Percentiles rank a stretch among this genome's conserved stretches.
These are phyloP conservation scores for Buteo buteo DNA, from an alignment of 2,113 vertebrate genomes.

Conservation along the genomic window DNA sequence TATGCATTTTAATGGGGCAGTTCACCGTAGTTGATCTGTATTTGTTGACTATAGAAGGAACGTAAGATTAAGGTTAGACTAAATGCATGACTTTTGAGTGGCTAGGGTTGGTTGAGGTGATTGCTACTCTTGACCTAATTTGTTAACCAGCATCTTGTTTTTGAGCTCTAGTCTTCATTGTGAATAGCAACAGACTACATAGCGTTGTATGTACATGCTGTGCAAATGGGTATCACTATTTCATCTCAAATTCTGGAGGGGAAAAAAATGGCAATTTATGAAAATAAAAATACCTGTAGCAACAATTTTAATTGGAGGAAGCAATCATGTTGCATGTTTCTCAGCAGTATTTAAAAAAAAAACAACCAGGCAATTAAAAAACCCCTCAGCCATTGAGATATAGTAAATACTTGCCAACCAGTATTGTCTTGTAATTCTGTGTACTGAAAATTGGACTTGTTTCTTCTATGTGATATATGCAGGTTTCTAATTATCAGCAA, in stretches of 20 bases:
- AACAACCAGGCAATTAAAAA: not conserved
- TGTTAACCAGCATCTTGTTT: not conserved
- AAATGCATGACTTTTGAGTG: not conserved
- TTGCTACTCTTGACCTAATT: not conserved
- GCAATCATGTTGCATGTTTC: not conserved
- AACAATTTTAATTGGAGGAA: not conserved
- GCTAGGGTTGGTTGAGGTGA: not conserved
- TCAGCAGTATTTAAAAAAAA: not conserved
- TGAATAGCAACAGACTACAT: not conserved
- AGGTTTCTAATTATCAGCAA: not conserved
- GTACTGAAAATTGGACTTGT: not conserved
- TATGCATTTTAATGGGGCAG: not conserved
- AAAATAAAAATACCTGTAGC: not conserved
- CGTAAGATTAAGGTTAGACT: not conserved
- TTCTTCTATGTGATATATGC: not conserved
- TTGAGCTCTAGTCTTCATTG: not conserved
- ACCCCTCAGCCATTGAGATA: not conserved
- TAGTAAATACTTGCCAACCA: not conserved
- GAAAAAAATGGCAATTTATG: not conserved
- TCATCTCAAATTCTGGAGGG: not conserved
- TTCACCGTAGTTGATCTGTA: not conserved
- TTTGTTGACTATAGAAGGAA: not conserved
- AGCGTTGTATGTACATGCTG: not conserved
- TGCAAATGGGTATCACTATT: not conserved
- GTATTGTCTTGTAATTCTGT: not conserved